These are phyloP conservation scores for Takifugu ocellatus DNA, from an alignment of 2,797 vertebrate genomes.

Conservation along the genomic window DNA sequence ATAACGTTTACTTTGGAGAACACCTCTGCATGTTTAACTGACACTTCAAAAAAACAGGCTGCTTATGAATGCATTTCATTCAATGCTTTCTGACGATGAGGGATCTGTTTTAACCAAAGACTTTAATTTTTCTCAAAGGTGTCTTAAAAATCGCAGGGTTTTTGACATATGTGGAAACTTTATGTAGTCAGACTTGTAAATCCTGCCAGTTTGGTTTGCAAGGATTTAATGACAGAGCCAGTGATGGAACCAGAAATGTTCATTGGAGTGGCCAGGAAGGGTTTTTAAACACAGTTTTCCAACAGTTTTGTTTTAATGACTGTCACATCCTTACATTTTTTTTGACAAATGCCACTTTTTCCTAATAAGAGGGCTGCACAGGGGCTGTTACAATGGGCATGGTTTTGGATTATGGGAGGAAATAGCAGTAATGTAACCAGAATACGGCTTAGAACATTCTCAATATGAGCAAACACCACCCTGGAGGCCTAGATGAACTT, in stretches of 20 bases:
- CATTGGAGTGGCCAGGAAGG: not conserved
- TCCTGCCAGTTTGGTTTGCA: not conserved
- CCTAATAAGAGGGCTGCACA: too few species aligned
- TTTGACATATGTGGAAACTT: not conserved
- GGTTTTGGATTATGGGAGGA: too few species aligned
- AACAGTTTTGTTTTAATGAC: too few species aligned
- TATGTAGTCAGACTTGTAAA: not conserved
- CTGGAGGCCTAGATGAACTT: too few species aligned
- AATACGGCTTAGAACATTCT: too few species aligned
- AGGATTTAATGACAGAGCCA: not conserved
- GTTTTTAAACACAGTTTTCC: not conserved
- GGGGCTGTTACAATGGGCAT: too few species aligned
- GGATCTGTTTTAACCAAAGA: constrained; percentile 2
- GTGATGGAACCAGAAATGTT: not conserved
- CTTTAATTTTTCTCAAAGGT: not conserved
- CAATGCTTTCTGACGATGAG: not conserved
- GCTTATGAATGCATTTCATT: constrained; percentile 18
- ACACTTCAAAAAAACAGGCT: constrained; percentile 18
- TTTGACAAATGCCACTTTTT: too few species aligned
- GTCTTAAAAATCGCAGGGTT: not conserved
- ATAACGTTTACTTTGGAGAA: constrained; percentile 12
- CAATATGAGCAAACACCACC: too few species aligned
- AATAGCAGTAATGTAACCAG: too few species aligned
- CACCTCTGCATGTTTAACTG: constrained; percentile 11
- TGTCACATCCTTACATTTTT: too few species aligned